Evolutionary conservation across 2,888 invertebrate genomes (phyloP), one percentile per base, ranked within the genome.

Genomic region (Mimachlamys varia): DNA sequence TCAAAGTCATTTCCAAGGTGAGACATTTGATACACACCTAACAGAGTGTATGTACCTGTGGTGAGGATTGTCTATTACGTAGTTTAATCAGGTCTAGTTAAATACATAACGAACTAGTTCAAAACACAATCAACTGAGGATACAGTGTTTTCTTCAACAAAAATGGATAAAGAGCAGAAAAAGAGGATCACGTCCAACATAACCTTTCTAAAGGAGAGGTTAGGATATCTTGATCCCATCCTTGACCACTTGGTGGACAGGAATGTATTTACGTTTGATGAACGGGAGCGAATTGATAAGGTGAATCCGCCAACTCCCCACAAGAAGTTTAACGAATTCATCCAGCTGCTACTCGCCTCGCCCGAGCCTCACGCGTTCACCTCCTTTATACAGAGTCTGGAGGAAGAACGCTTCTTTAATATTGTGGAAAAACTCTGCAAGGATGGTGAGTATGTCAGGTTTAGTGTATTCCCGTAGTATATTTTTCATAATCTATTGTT

Each of bases 391-490:
- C 88, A 90, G 33, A 90, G 90, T 33, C 38, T 92, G 27, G 92
- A 91, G 44, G 92, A 92, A 44, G 91, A 91, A 44, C 87, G 92
- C 17, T 92, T 88, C 89, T 92, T 91, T 89, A 92, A 92, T 49
- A 92, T 92, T 76, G 92, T 92, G 22, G 92, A 92, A 89, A 92
- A 91, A 90, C 89, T 92, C 27, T 90, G 91, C 33, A 92, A 92
- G 89, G 92, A 92, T 58, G 90, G 92, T 92, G 88, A 27, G 90
- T 89, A 44, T n/a, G 7, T 53, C 19, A 15, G 1, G 38, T 44
- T 88, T 10, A n/a, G 50, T 50, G 10, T 12, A 50, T 50, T n/a
- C n/a, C n/a, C n/a, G n/a, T n/a, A n/a, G n/a, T n/a, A n/a, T n/a
- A n/a, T n/a, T n/a, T n/a, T n/a, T n/a, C n/a, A n/a, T n/a, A n/a